These are phyloP conservation scores for Drosophila micromelanica DNA, from an alignment of 1,140 invertebrate genomes.

Conservation along the genomic window DNA sequence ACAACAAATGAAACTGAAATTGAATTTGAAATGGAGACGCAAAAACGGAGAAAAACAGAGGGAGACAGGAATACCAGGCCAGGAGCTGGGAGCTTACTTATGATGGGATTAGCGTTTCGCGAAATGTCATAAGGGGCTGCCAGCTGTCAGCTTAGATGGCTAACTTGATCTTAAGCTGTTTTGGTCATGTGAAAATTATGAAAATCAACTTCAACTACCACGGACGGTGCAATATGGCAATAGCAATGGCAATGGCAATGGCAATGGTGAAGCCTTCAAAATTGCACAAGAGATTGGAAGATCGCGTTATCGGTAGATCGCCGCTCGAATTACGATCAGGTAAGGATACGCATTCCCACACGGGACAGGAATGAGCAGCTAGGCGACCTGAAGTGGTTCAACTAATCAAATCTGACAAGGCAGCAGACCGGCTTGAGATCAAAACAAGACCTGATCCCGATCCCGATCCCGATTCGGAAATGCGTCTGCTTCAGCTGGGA, in stretches of 20 bases:
- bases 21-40: conserved; percentile 62
- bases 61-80: neutral
- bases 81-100: conserved; percentile 48
- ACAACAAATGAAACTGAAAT: conserved; percentile 65
- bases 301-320: conserved; percentile 67
- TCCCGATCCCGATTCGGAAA: conserved; percentile 9
- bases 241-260: conserved; percentile 11
- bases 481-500: conserved; percentile 13
- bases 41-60: neutral
- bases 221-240: conserved; percentile 42
- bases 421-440: conserved; percentile 71
- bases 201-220: conserved; percentile 55
- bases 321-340: conserved; percentile 65
- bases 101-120: conserved; percentile 72
- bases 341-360: conserved; percentile 64
- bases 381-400: conserved; percentile 71
- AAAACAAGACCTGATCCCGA: conserved; percentile 40
- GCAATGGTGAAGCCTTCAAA: conserved; percentile 29
- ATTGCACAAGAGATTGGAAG: conserved; percentile 67
- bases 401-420: conserved; percentile 81
- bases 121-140: conserved; percentile 68
- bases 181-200: conserved; percentile 83
- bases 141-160: conserved; percentile 79
- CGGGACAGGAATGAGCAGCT: conserved; percentile 47
- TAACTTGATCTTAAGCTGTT: conserved; percentile 83